phyloP scores from a whole-genome alignment of 2,888 invertebrate species.

The Tenthredo scrophulariae region DNA sequence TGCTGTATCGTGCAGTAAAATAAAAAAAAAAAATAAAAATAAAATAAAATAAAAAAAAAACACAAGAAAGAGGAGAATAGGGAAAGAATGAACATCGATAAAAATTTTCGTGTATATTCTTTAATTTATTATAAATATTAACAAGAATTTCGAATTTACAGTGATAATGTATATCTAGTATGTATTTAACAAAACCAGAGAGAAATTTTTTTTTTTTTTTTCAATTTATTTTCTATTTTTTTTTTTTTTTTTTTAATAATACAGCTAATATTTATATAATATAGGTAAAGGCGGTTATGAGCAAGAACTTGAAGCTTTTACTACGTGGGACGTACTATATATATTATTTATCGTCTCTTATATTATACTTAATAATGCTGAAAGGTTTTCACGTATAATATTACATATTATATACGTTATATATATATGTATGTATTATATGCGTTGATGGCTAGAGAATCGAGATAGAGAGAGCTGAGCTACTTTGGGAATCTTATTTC shows the following conservation, averaged over 20 bases:
- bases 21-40: background rate
- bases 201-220: too few species aligned
- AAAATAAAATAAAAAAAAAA: background rate
- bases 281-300: background rate
- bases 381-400: constrained; percentile 7
- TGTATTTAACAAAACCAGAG: background rate
- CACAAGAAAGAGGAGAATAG: background rate
- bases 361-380: background rate
- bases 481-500: constrained; percentile 21
- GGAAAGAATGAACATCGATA: background rate
- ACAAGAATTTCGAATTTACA: background rate
- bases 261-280: background rate
- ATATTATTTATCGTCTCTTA: background rate
- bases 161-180: too few species aligned
- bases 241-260: background rate
- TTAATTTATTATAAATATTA: background rate
- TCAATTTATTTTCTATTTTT: background rate
- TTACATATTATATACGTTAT: background rate
- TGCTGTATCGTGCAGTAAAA: constrained; percentile 76
- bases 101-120: background rate
- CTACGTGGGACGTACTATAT: background rate
- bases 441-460: background rate
- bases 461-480: background rate
- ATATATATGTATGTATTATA: background rate
- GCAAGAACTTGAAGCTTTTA: background rate